phyloP scores from a whole-genome alignment of 1,140 invertebrate genomes.

The Aphidius ervi region DNA sequence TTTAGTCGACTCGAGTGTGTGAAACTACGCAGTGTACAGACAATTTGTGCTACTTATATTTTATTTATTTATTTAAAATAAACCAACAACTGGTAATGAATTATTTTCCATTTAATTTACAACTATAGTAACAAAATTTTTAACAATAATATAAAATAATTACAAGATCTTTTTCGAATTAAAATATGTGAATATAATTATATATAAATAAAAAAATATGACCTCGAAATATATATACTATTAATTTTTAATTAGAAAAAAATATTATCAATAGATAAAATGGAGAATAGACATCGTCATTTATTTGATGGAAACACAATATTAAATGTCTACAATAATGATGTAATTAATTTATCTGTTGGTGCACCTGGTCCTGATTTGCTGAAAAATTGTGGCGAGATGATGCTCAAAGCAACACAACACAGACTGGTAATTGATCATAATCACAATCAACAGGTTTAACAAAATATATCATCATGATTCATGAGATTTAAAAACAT shows the following conservation, averaged over 20 bases:
- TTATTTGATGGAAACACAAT: constrained; percentile 50
- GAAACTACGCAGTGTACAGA: no score
- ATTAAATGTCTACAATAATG: constrained; percentile 54
- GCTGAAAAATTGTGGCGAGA: constrained; percentile 47
- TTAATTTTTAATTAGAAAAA: no score
- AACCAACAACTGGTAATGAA: no score
- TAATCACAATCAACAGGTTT: not conserved
- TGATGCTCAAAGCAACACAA: constrained; percentile 49
- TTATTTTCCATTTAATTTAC: no score
- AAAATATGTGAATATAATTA: not conserved
- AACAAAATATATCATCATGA: no score
- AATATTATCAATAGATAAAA: constrained; percentile 18
- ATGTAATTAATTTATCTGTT: constrained; percentile 52
- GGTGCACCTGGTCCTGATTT: constrained; percentile 57
- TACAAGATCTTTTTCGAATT: no score
- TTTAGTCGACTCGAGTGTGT: no score
- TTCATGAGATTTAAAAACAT: not conserved
- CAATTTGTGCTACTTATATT: no score
- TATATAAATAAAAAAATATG: not conserved
- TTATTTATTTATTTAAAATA: no score
- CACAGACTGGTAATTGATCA: constrained; percentile 51
- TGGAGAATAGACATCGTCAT: constrained; percentile 48
- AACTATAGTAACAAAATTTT: no score
- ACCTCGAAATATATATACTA: no score
- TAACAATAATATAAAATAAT: no score